These are phyloP conservation scores for Misgurnus anguillicaudatus DNA, from an alignment of 2,113 vertebrate genomes.

Conservation along the genomic window DNA sequence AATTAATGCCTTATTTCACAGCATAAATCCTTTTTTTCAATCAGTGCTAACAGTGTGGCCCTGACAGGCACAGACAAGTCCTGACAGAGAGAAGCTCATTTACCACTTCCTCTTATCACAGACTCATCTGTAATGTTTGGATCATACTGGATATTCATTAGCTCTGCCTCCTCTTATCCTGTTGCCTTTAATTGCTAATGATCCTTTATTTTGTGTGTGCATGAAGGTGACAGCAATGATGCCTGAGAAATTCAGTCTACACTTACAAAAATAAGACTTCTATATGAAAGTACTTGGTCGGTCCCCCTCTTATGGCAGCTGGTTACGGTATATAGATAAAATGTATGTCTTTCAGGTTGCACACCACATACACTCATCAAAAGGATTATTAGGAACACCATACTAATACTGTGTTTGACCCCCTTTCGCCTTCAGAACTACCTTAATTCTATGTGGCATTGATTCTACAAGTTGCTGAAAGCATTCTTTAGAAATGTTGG, in stretches of 20 bases:
- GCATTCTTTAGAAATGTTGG: too few relatives aligned
- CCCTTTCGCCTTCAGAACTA: too few relatives aligned
- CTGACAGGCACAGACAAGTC: slow-evolving; percentile 8
- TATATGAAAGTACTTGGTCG: slow-evolving; percentile 26
- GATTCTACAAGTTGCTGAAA: too few relatives aligned
- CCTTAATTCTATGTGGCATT: too few relatives aligned
- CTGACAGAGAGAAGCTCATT: slow-evolving; percentile 51
- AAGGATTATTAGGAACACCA: too few relatives aligned
- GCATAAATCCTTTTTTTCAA: slow-evolving; percentile 68
- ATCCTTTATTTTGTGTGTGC: slow-evolving; percentile 27
- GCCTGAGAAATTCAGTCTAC: slow-evolving; percentile 43
- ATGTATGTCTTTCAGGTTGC: neutral
- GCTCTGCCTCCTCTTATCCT: slow-evolving; percentile 49
- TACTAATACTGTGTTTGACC: too few relatives aligned
- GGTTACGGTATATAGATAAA: neutral
- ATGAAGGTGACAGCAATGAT: slow-evolving; percentile 21
- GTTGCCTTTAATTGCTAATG: slow-evolving; percentile 56
- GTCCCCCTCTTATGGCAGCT: neutral
- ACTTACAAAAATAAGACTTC: slow-evolving; percentile 6
- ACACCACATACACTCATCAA: too few relatives aligned
- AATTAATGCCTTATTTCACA: slow-evolving; percentile 62
- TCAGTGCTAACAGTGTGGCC: slow-evolving; percentile 60
- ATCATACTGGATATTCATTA: slow-evolving; percentile 61
- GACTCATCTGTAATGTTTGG: slow-evolving; percentile 52
- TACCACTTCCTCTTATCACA: slow-evolving; percentile 56